Conservation (phyloP, 1,140 invertebrate species). For the Hirudo medicinalis region DNA sequence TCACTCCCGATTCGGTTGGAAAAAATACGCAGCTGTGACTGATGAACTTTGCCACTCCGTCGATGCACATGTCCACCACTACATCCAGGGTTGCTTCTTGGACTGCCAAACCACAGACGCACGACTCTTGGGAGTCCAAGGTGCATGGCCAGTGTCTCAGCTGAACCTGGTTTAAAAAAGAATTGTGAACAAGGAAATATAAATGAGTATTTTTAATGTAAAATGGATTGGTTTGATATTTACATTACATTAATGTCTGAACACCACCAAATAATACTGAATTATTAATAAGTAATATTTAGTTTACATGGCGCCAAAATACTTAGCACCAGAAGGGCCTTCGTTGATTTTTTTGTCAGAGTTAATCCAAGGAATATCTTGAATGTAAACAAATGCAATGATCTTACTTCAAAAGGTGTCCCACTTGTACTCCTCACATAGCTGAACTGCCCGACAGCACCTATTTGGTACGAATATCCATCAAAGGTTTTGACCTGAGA, state of each 20-base stretch:
- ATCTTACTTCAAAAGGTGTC: not conserved
- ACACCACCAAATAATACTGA: too few species aligned
- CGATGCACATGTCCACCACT: constrained; percentile 1
- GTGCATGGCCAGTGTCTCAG: constrained; percentile 9
- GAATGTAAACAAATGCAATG: not conserved
- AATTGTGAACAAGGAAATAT: too few species aligned
- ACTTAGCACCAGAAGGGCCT: too few species aligned
- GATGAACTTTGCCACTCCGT: constrained; percentile 1
- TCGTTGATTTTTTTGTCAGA: too few species aligned
- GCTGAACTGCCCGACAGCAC: not conserved
- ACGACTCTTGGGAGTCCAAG: constrained; percentile 8
- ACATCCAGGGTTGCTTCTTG: not conserved
- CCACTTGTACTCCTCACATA: not conserved
- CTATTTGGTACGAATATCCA: not conserved
- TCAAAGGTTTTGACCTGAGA: not conserved
- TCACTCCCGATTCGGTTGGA: not conserved
- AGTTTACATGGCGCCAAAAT: too few species aligned
- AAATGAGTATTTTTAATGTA: too few species aligned
- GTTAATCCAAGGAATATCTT: too few species aligned
- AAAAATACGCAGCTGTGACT: not conserved
- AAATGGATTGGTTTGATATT: too few species aligned
- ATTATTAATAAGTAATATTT: too few species aligned
- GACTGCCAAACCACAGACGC: constrained; percentile 3
- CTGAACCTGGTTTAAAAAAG: not conserved
- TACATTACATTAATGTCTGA: too few species aligned